Percentiles rank a stretch among this genome's conserved stretches.
phyloP scores from a whole-genome alignment of 2,797 vertebrate genomes.

The Cephalopachus bancanus region DNA sequence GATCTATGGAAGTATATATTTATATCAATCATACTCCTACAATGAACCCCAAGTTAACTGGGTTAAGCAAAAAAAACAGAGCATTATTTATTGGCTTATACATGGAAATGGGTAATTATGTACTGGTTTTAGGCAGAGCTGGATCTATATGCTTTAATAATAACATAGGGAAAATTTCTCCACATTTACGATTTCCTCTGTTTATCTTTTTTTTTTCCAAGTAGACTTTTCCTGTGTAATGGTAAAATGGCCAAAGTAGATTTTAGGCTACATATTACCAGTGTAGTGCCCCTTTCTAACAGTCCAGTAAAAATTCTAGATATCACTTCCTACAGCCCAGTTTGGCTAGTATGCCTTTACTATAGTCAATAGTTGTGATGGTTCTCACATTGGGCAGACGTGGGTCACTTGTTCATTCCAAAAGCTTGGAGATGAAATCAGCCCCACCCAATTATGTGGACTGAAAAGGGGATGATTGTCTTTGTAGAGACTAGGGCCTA shows the following conservation, averaged over 20 bases:
- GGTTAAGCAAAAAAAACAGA: background rate
- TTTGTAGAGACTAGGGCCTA: background rate
- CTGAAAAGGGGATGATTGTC: background rate
- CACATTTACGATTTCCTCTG: background rate
- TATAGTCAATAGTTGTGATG: background rate
- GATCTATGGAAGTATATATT: background rate
- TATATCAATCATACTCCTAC: constrained; percentile 29
- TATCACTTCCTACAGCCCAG: background rate
- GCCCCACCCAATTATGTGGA: background rate
- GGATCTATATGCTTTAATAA: background rate
- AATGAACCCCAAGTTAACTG: background rate
- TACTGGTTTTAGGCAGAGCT: background rate
- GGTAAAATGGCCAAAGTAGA: background rate
- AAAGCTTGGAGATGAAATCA: constrained; percentile 47
- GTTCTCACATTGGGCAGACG: background rate
- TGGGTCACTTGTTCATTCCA: background rate
- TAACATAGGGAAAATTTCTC: background rate
- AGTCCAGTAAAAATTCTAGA: background rate
- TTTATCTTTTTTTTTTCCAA: background rate
- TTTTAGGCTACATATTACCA: background rate
- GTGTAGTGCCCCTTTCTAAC: background rate
- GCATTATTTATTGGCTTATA: background rate
- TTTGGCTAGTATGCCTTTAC: background rate
- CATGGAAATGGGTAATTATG: background rate
- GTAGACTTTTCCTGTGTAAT: background rate